These are phyloP conservation scores for Mastomys coucha DNA, from an alignment of 2,113 vertebrate genomes.

Conservation along the genomic window DNA sequence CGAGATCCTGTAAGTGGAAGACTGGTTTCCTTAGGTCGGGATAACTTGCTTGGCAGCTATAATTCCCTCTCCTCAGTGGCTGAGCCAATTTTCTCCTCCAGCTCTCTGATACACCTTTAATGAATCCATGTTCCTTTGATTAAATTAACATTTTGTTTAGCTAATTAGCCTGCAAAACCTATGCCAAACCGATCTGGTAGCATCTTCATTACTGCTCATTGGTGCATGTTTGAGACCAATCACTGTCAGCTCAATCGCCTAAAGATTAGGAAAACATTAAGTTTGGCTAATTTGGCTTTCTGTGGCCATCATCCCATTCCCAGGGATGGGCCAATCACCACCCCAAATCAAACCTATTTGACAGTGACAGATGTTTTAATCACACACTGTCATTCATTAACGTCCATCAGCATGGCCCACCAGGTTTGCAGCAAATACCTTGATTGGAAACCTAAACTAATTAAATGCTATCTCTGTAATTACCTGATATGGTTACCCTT, in stretches of 20 bases:
- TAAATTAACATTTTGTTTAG: slow-evolving; percentile 89
- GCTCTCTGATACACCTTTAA: slow-evolving; percentile 86
- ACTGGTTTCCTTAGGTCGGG: slow-evolving; percentile 61
- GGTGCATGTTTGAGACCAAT: slow-evolving; percentile 84
- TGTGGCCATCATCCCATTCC: slow-evolving; percentile 64
- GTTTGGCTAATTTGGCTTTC: slow-evolving; percentile 86
- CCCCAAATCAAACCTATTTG: slow-evolving; percentile 77
- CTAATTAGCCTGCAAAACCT: slow-evolving; percentile 89
- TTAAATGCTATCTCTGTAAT: slow-evolving; percentile 83
- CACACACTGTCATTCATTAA: slow-evolving; percentile 84
- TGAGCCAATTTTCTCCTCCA: slow-evolving; percentile 86
- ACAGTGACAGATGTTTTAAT: slow-evolving; percentile 90
- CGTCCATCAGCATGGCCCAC: slow-evolving; percentile 76
- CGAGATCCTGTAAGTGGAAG: slow-evolving; percentile 58
- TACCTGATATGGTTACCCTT: slow-evolving; percentile 78
- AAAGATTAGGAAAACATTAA: slow-evolving; percentile 87
- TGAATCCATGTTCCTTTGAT: slow-evolving; percentile 87
- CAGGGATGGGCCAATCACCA: slow-evolving; percentile 71
- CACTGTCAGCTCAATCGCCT: slow-evolving; percentile 85
- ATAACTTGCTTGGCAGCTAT: slow-evolving; percentile 78
- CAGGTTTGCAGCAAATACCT: slow-evolving; percentile 79
- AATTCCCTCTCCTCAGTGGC: slow-evolving; percentile 80
- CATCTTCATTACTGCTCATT: slow-evolving; percentile 87
- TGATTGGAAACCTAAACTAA: slow-evolving; percentile 84
- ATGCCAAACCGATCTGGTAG: slow-evolving; percentile 85